phyloP scores from a whole-genome alignment of 2,797 vertebrate species.

The Acanthis flammea region DNA sequence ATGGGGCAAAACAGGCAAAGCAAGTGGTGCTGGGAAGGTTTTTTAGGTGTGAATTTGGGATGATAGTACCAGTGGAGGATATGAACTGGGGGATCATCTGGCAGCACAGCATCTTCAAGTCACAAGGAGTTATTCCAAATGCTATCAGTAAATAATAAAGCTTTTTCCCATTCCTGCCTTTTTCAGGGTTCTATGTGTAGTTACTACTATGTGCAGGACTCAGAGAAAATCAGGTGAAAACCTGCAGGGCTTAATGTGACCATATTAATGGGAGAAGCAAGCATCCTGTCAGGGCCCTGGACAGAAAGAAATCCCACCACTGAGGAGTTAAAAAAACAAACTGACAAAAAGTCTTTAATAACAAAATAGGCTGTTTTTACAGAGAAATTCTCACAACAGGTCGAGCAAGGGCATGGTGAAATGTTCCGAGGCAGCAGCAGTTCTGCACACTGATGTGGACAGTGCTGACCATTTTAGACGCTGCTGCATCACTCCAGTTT shows the following conservation, averaged over 20 bases:
- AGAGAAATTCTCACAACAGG: background rate
- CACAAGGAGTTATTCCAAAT: background rate
- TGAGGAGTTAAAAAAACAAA: background rate
- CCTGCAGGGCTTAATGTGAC: background rate
- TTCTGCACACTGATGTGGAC: rapidly evolving
- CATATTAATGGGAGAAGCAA: rapidly evolving
- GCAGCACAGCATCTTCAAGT: rapidly evolving
- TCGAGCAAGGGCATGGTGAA: rapidly evolving
- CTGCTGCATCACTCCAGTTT: background rate
- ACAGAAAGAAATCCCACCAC: background rate
- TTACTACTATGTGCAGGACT: rapidly evolving
- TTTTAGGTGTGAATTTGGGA: background rate
- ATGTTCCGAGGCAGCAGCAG: background rate
- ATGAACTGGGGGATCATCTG: rapidly evolving
- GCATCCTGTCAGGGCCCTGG: background rate
- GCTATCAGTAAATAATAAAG: background rate
- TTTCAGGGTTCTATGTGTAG: background rate
- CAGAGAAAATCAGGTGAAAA: background rate
- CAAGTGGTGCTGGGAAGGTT: background rate
- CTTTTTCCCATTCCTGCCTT: background rate
- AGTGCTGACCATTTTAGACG: background rate
- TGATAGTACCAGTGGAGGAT: rapidly evolving
- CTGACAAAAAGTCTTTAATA: background rate
- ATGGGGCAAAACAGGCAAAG: background rate
- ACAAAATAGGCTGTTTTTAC: background rate